Evolutionary conservation across 2,113 vertebrate species (phyloP).

Genomic region (Vombatus ursinus): DNA sequence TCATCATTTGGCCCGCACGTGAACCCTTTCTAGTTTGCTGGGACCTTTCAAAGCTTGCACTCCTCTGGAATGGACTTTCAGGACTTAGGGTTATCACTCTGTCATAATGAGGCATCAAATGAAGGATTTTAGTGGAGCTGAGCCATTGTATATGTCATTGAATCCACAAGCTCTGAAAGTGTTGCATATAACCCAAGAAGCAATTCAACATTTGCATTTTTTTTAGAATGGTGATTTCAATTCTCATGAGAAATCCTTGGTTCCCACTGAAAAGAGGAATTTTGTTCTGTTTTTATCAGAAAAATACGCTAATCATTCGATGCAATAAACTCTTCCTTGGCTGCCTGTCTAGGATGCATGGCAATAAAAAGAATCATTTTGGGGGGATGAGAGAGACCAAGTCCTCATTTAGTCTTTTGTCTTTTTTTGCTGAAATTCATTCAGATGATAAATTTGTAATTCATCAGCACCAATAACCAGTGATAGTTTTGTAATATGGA

Average conservation of each 20-base stretch:
- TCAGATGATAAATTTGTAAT: not conserved
- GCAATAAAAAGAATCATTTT: not conserved
- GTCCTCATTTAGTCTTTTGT: not conserved
- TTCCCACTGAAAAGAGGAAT: not conserved
- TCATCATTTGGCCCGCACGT: not conserved
- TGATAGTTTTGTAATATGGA: not conserved
- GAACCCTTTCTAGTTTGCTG: not conserved
- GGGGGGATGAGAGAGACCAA: not conserved
- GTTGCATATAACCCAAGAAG: conserved; percentile 14
- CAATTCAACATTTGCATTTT: not conserved
- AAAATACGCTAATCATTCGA: not conserved
- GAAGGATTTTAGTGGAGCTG: not conserved
- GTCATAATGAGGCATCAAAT: not conserved
- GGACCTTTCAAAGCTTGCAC: too few species aligned
- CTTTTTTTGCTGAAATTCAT: not conserved
- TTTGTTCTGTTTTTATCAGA: not conserved
- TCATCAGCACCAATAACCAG: not conserved
- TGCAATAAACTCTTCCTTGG: not conserved
- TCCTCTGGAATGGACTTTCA: not conserved
- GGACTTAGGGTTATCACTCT: not conserved
- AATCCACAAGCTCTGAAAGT: conserved; percentile 24
- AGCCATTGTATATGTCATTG: not conserved
- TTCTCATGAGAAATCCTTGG: not conserved
- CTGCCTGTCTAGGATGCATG: not conserved
- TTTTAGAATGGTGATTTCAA: not conserved